A percentile compares a stretch with the other conserved stretches of the same genome.
Conservation (phyloP, 2,888 invertebrate genomes). For the Drosophila tanythrix region DNA sequence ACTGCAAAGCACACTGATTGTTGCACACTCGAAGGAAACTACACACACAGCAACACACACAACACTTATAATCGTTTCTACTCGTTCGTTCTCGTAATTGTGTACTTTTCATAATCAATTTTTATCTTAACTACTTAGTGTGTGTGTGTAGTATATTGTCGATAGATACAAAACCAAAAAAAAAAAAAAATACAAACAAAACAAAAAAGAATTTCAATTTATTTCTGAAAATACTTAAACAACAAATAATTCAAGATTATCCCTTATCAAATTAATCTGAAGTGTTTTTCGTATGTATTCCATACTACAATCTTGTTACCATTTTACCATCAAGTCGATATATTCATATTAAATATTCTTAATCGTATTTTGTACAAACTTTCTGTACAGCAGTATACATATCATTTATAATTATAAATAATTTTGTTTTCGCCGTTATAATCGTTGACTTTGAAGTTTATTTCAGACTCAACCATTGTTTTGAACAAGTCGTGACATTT, state of each 20-base stretch:
- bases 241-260: slow-evolving; percentile 48
- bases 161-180: slow-evolving; percentile 35
- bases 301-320: slow-evolving; percentile 43
- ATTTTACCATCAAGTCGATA: slow-evolving; percentile 39
- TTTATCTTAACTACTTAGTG: slow-evolving; percentile 66
- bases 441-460: not conserved
- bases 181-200: slow-evolving; percentile 26
- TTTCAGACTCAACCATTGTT: not conserved
- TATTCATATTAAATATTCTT: slow-evolving; percentile 31
- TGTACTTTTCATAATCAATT: slow-evolving; percentile 71
- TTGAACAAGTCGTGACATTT: slow-evolving; percentile 4
- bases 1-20: slow-evolving; percentile 17
- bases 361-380: slow-evolving; percentile 55
- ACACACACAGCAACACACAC: slow-evolving; percentile 21
- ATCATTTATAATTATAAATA: slow-evolving; percentile 3
- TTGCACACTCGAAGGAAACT: slow-evolving; percentile 15
- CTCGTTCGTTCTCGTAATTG: slow-evolving; percentile 76
- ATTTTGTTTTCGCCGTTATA: not conserved
- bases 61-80: slow-evolving; percentile 58
- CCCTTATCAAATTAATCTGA: slow-evolving; percentile 36
- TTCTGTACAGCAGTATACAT: slow-evolving; percentile 18
- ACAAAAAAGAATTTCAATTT: slow-evolving; percentile 31
- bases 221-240: slow-evolving; percentile 35
- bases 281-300: slow-evolving; percentile 65
- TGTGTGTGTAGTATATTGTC: slow-evolving; percentile 68